Base-by-base conservation (phyloP, 2,888 invertebrate species). In the Leucoptera coffeella region DNA sequence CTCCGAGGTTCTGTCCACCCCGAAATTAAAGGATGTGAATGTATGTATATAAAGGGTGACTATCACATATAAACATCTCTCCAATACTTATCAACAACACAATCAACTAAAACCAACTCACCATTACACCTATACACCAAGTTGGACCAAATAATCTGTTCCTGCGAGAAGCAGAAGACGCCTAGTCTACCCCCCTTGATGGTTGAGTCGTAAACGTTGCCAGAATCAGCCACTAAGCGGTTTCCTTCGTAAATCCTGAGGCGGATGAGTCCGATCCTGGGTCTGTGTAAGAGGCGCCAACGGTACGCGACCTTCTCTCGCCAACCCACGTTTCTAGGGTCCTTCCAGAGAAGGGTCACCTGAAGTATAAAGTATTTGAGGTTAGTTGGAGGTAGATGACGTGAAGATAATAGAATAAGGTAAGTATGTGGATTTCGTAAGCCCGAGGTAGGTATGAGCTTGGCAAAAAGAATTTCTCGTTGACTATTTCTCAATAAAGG, bases 131-230 rank as follows among this genome's bases (percentile, higher is more conserved):
- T 78, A 52, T 95, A 95, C 10, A 89, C 84, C 40, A 96, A 75
- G 60, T 95, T 90, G 4, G 95, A 95, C 95, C 95, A 96, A 47
- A 94, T 94, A 46, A 96, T 91, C 83, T 85, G 89, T 57, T 94
- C 92, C 50, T 96, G 95, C 0, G 95, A 95, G 75, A 96, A 96
- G 45, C 94, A 94, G 72, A 93, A 93, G 6, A 96, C 95, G 0
- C 96, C 96, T 3, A 96, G 73, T 6, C 88, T 69, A 4, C 96
- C 96, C n/a, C 95, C 96, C 43, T 85, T 84, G n/a, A 94, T 69
- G 0, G 89, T 90, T 22, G 76, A 78, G 51, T 96, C 95, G 45
- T 84, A 93, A 4, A 94, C 78, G 48, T 95, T 95, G 4, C 90
- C 91, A 0, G 95, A 94, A 60, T 96, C 95, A 0, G 91, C 84